These are phyloP conservation scores for Danionella cerebrum DNA, from an alignment of 2,113 vertebrate genomes.

Conservation along the genomic window DNA sequence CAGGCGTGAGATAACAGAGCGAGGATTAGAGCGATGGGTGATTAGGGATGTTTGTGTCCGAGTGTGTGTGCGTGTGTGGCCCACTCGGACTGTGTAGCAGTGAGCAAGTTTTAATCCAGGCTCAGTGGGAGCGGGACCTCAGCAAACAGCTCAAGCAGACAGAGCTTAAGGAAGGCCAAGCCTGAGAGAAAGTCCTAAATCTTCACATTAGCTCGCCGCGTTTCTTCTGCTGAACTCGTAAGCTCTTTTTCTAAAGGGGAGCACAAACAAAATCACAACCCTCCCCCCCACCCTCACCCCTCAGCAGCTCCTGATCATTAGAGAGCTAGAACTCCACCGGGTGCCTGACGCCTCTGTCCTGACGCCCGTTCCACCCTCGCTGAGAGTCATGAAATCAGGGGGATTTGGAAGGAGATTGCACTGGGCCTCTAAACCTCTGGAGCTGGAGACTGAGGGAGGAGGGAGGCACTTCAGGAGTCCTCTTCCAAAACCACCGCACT, in stretches of 20 bases:
- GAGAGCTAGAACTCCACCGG: constrained; percentile 5
- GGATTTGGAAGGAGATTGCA: constrained; percentile 79
- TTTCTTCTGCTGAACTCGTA: constrained; percentile 89
- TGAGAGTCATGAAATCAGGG: constrained; percentile 70
- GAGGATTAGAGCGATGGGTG: constrained; percentile 80
- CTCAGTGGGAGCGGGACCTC: constrained; percentile 91
- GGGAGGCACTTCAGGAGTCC: constrained; percentile 62
- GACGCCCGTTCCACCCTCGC: constrained; percentile 54
- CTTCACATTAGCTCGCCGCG: constrained; percentile 93
- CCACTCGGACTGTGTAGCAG: constrained; percentile 22
- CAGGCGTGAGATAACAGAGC: constrained; percentile 78
- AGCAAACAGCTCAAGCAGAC: constrained; percentile 82
- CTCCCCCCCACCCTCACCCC: constrained; percentile 51
- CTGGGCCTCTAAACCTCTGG: constrained; percentile 67
- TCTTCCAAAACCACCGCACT: constrained; percentile 73
- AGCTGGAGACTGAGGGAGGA: constrained; percentile 64
- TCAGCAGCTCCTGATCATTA: constrained; percentile 43
- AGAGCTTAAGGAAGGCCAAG: constrained; percentile 88
- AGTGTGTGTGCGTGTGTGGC: constrained; percentile 14
- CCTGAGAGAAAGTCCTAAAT: constrained; percentile 91
- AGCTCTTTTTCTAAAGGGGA: constrained; percentile 94
- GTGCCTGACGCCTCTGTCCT: constrained; percentile 17
- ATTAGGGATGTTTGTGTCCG: constrained; percentile 56
- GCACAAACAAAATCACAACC: constrained; percentile 80
- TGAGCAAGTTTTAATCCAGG: constrained; percentile 96